Evolutionary conservation across 2,888 invertebrate species (phyloP), one percentile per base, ranked within the genome.

Genomic region (Matsumyia berberina): DNA sequence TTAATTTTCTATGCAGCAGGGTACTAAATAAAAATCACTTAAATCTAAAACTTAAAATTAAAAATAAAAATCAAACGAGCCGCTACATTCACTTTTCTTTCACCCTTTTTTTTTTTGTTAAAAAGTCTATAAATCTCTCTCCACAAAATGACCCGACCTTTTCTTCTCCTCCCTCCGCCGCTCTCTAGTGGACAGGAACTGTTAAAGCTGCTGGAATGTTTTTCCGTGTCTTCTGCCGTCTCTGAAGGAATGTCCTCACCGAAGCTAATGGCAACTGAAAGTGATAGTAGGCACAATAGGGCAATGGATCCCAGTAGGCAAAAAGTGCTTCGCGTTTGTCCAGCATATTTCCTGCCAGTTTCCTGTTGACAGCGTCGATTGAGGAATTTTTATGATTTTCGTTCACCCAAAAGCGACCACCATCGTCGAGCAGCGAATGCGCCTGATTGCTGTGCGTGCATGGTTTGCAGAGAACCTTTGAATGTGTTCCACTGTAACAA

Each of bases 271-370:
- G 96, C 88, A 95, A 90, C 89, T 96, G 95, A 88, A 97, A 94
- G 89, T 96, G 96, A 91, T 96, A 96, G 90, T 96, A 96, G 2
- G 96, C 96, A 89, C 96, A 96, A 89, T 96, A 97, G 0, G 97
- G 97, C 88, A 97, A 90, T 5, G 97, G 97, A 89, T 97, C 97
- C 96, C 96, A 96, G 89, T 95, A 95, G 5, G 95, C 94, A 89
- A 97, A 97, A 0, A 97, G 92, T 0, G 96, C 96, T 89, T 97
- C 96, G 44, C 96, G 93, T 87, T 96, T 96, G 88, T 96, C 96
- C 87, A 96, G 90, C 39, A 96, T 95, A 0, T 94, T 95, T 42
- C 94, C 94, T 87, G 95, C 92, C 57, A 95, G 89, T 88, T 94
- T 94, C 17, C 94, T 93, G 3, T 55, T 77, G 5, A 95, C 93